Base-by-base conservation (phyloP, 37 sponge, comb jelly and placozoan species). In the Eunapius fragilis region DNA sequence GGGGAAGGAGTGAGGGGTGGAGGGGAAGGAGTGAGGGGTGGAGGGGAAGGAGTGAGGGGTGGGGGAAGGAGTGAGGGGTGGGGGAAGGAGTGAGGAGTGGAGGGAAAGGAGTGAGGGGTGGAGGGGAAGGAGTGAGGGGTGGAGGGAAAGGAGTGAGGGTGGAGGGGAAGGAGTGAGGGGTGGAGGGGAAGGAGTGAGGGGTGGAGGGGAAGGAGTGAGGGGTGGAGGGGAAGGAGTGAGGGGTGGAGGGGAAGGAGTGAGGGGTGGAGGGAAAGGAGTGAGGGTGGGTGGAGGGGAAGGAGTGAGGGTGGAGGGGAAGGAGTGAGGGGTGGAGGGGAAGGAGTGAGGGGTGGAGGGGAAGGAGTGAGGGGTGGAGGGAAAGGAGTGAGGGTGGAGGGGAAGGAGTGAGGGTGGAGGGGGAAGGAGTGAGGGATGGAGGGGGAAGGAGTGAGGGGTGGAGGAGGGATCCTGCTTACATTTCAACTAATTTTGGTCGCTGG, bases 401-500 rank as follows among this genome's bases (percentile, higher is more conserved):
- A 23, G 26, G 38, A 23, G 17, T 49, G 25, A 4, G 71, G 5
- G 34, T 58, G 22, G 2, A 17, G 14, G 58, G 7, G 58, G 58
- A 19, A 58, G 58, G 58, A 17, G n/a, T n/a, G n/a, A n/a, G n/a
- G n/a, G 58, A 10, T 19, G 58, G 22, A 19, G 14, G 58, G 58
- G 17, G 1, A 1, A 58, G 2, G 14, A 19, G 7, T 4, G 58
- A 19, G 17, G 22, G 58, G 58, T 17, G 58, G 58, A 25, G 35
- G 37, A 37, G 0, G 25, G 25, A 49, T 48, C 50, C 26, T 33
- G 32, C 87, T 87, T 33, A 93, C 94, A 95, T 70, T 69, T 89
- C 84, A 23, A 92, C 25, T 13, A 92, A 71, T 25, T 87, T 71
- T 67, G 84, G 90, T 79, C 93, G 79, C 22, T 84, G 41, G 26